Percentiles rank a stretch among this genome's conserved stretches.
These are phyloP conservation scores for Lerema accius DNA, from an alignment of 1,140 invertebrate genomes.

Conservation along the genomic window DNA sequence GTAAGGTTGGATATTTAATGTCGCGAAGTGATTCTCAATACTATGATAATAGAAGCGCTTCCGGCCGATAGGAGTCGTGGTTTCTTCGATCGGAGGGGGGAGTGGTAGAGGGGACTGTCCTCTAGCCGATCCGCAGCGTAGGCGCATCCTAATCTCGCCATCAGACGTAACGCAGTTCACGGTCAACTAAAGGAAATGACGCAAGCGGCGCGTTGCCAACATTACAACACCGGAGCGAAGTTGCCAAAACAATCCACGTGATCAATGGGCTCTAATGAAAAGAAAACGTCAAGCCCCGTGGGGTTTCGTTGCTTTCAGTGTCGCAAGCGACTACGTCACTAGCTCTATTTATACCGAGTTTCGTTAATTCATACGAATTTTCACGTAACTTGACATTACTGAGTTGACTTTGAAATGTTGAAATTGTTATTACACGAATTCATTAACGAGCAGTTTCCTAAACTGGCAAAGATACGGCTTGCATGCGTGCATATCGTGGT, in stretches of 20 bases:
- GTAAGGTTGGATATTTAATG: constrained; percentile 15
- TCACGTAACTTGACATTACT: background rate
- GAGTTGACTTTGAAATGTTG: constrained; percentile 21
- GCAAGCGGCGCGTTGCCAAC: constrained; percentile 57
- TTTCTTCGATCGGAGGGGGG: constrained; percentile 23
- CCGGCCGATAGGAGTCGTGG: constrained; percentile 24
- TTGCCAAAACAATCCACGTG: constrained; percentile 60
- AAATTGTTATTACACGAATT: background rate
- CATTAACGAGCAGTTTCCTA: too few species aligned
- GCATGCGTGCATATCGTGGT: constrained; percentile 20
- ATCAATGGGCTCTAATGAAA: constrained; percentile 18
- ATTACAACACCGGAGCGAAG: constrained; percentile 59
- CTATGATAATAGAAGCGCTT: constrained; percentile 27
- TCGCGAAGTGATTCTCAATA: background rate
- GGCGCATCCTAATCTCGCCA: constrained; percentile 73
- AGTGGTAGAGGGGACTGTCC: constrained; percentile 38
- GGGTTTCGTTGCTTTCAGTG: background rate
- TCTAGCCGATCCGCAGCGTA: constrained; percentile 52
- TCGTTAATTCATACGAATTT: background rate
- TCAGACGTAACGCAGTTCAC: constrained; percentile 77
- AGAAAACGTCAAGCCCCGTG: constrained; percentile 6
- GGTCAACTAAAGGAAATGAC: constrained; percentile 79
- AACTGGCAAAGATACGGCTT: background rate
- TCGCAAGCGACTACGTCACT: constrained; percentile 20
- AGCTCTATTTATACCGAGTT: constrained; percentile 9